phyloP scores from a whole-genome alignment of 2,113 vertebrate genomes.

The Barbus barbus region DNA sequence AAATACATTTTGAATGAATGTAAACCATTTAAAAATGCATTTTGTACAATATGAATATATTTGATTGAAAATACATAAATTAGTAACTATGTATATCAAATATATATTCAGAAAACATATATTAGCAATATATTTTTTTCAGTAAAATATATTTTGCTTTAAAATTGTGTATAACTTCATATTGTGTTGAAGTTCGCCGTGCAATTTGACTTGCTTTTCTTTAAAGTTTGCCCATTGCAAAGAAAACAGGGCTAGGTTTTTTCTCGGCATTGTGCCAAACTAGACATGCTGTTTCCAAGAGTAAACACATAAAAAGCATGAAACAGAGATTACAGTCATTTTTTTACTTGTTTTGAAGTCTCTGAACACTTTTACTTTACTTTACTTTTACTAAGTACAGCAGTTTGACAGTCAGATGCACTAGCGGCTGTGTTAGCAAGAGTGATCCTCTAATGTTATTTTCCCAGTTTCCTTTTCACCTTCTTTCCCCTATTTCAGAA shows the following conservation, averaged over 20 bases:
- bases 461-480: constrained; percentile 36
- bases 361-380: not conserved
- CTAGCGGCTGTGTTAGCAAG: not conserved
- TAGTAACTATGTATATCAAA: not conserved
- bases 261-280: not conserved
- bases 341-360: not conserved
- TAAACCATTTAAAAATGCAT: not conserved
- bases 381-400: no score
- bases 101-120: not conserved
- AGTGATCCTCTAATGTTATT: constrained; percentile 38
- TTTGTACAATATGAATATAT: not conserved
- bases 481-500: constrained; percentile 35
- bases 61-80: not conserved
- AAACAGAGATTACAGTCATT: not conserved
- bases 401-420: constrained; percentile 12
- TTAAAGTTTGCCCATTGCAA: not conserved
- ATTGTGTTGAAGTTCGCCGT: no score
- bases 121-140: not conserved
- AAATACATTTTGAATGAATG: not conserved
- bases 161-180: no score
- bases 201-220: not conserved
- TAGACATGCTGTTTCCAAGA: constrained; percentile 1
- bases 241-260: not conserved
- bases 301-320: not conserved
- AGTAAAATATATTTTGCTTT: not conserved